Conservation (phyloP, 92 coral and sea anemone genomes). For the Micromussa lordhowensis region DNA sequence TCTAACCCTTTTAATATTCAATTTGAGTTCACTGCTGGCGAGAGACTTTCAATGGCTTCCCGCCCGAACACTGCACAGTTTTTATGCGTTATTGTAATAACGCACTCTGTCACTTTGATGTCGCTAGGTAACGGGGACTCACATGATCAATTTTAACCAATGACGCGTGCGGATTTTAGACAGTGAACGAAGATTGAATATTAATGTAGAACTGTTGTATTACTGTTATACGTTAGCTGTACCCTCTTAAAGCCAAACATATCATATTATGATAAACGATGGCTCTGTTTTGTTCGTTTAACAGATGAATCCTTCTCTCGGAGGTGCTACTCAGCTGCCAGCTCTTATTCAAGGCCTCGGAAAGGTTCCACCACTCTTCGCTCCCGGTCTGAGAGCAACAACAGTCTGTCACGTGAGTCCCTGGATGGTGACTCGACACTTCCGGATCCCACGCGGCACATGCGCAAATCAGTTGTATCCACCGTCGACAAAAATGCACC, state of each 20-base stretch:
- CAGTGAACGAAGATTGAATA: too few relatives aligned
- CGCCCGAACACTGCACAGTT: too few relatives aligned
- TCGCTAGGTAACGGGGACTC: too few relatives aligned
- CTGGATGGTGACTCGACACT: slow-evolving; percentile 13
- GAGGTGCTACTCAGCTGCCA: not conserved
- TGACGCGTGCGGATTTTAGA: too few relatives aligned
- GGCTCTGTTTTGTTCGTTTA: not conserved
- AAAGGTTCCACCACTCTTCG: not conserved
- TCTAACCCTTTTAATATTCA: too few relatives aligned
- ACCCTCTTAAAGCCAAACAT: not conserved
- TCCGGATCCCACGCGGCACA: slow-evolving; percentile 23
- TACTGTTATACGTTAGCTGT: too few relatives aligned
- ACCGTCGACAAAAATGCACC: slow-evolving; percentile 20
- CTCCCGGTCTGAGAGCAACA: not conserved
- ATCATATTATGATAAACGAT: not conserved
- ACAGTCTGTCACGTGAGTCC: slow-evolving; percentile 28
- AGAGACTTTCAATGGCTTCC: too few relatives aligned
- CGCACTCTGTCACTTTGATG: too few relatives aligned
- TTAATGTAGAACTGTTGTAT: too few relatives aligned
- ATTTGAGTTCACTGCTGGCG: too few relatives aligned
- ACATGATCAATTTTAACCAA: too few relatives aligned
- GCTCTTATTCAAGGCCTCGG: not conserved
- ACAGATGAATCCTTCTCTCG: not conserved
- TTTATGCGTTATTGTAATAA: too few relatives aligned
- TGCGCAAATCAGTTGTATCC: slow-evolving; percentile 33